phyloP scores from a whole-genome alignment of 2,888 invertebrate species.

The Iselma pallidipennis region DNA sequence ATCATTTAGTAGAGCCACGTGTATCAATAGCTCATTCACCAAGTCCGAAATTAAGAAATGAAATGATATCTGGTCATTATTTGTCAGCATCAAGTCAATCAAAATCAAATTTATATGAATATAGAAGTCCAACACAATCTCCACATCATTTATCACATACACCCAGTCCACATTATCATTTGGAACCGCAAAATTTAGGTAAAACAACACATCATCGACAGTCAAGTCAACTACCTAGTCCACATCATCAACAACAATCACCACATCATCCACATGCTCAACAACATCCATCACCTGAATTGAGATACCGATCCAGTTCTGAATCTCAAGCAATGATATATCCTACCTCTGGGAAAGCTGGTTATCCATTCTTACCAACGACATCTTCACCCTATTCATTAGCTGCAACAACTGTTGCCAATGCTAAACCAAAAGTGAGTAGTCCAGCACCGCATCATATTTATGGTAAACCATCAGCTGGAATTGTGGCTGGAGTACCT shows the following conservation, averaged over 20 bases:
- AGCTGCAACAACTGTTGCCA: constrained; percentile 59
- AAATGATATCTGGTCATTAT: constrained; percentile 62
- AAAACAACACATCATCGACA: constrained; percentile 45
- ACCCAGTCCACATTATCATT: constrained; percentile 50
- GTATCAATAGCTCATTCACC: constrained; percentile 61
- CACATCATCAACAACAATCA: constrained; percentile 56
- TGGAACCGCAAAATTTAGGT: constrained; percentile 49
- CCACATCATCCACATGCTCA: constrained; percentile 55
- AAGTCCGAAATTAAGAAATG: constrained; percentile 61
- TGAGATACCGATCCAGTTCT: constrained; percentile 47
- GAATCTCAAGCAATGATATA: constrained; percentile 51
- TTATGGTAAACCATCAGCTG: constrained; percentile 68
- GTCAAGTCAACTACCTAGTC: constrained; percentile 54
- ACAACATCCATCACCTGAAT: constrained; percentile 50
- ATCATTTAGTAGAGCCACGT: constrained; percentile 61
- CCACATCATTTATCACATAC: constrained; percentile 53
- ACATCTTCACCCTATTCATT: constrained; percentile 55
- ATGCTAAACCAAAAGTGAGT: constrained; percentile 70
- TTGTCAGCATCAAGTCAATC: constrained; percentile 58
- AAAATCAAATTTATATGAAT: constrained; percentile 49
- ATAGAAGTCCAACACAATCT: constrained; percentile 56
- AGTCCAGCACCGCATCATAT: constrained; percentile 78
- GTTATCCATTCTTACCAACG: constrained; percentile 56
- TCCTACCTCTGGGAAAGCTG: constrained; percentile 45
- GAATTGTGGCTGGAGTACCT: constrained; percentile 63